These are phyloP conservation scores for Meta bourneti DNA, from an alignment of 2,888 invertebrate genomes.

Conservation along the genomic window DNA sequence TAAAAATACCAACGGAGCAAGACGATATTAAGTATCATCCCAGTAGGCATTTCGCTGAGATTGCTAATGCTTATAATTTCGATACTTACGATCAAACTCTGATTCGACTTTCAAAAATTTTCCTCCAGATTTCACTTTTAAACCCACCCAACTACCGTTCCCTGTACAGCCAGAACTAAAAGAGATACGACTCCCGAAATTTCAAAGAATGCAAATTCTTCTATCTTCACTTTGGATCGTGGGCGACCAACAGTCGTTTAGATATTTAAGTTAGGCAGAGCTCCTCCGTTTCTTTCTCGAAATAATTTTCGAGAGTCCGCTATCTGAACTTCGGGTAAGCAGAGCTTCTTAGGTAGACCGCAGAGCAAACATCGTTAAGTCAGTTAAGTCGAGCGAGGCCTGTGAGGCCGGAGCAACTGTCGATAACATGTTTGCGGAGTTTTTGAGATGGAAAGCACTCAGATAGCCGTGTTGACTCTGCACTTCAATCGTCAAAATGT, in stretches of 20 bases:
- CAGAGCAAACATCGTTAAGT: conserved; percentile 45
- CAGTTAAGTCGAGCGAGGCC: conserved; percentile 7
- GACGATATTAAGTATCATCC: no score
- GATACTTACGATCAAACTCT: no score
- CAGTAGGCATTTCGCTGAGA: no score
- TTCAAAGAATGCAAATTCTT: background rate
- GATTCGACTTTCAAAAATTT: no score
- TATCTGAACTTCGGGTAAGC: background rate
- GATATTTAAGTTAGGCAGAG: background rate
- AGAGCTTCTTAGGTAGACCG: background rate
- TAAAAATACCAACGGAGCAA: no score
- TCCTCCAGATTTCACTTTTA: no score
- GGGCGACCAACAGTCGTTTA: background rate
- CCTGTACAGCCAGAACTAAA: background rate
- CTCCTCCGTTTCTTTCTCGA: background rate
- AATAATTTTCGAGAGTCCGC: background rate
- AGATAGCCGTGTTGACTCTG: conserved; percentile 45
- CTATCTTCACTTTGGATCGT: background rate
- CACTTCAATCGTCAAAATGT: conserved; percentile 44
- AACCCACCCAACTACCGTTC: background rate
- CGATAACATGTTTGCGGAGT: conserved; percentile 58
- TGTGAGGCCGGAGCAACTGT: conserved; percentile 19
- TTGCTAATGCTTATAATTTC: no score
- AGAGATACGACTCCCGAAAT: background rate
- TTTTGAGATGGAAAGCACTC: conserved; percentile 43